phyloP scores from a whole-genome alignment of 1,140 invertebrate species.

The Drosophila kanapiae region DNA sequence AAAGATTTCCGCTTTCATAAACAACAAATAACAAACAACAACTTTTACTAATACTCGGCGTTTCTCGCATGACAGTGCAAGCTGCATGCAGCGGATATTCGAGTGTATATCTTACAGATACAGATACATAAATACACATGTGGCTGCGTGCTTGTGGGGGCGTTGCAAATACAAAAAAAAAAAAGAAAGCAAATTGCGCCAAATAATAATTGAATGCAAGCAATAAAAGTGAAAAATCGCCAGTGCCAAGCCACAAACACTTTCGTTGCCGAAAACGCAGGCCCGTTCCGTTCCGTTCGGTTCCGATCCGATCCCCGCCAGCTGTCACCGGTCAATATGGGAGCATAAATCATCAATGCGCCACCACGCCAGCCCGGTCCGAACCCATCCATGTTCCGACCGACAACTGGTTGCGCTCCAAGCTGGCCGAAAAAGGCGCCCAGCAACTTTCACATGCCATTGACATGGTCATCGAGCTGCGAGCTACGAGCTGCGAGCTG shows the following conservation, averaged over 20 bases:
- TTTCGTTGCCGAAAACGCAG: slow-evolving; percentile 68
- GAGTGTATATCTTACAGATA: background rate
- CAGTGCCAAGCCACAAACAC: slow-evolving; percentile 49
- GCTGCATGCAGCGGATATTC: slow-evolving; percentile 17
- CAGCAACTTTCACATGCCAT: slow-evolving; percentile 80
- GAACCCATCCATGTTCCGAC: slow-evolving; percentile 6
- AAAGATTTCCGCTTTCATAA: slow-evolving; percentile 82
- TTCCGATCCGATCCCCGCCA: background rate
- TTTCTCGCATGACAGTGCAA: slow-evolving; percentile 53
- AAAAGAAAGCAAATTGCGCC: slow-evolving; percentile 62
- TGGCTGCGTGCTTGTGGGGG: slow-evolving; percentile 24
- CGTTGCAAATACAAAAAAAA: slow-evolving; percentile 11
- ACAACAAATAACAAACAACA: slow-evolving; percentile 45
- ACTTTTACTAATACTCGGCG: slow-evolving; percentile 67
- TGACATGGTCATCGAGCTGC: slow-evolving; percentile 50
- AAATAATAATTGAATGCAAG: slow-evolving; percentile 52
- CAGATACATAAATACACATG: background rate
- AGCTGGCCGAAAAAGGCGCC: slow-evolving; percentile 54
- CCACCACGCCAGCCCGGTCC: slow-evolving; percentile 16
- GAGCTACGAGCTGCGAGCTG: slow-evolving; percentile 2
- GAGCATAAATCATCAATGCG: slow-evolving; percentile 43
- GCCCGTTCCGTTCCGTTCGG: background rate
- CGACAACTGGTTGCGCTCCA: slow-evolving; percentile 37
- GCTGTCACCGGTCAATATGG: slow-evolving; percentile 45
- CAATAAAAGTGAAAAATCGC: slow-evolving; percentile 63